Percentiles rank a stretch among this genome's conserved stretches.
These are phyloP conservation scores for Platysternon megacephalum DNA, from an alignment of 2,113 vertebrate genomes.

Conservation along the genomic window DNA sequence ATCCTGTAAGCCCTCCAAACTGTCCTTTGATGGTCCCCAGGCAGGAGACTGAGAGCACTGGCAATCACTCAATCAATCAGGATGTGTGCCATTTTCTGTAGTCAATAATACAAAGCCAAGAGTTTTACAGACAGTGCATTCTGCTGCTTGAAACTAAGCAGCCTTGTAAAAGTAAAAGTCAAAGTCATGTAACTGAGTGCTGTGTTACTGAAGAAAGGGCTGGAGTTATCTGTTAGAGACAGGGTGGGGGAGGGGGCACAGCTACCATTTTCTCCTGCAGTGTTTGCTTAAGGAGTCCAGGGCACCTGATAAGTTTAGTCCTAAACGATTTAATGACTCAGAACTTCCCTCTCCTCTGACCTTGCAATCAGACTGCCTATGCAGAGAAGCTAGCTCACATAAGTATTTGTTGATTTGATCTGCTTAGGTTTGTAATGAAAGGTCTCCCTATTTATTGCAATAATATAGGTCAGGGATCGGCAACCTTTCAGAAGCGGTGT, in stretches of 20 bases:
- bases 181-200: neutral
- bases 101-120: neutral
- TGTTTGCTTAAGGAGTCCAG: slow-evolving; percentile 28
- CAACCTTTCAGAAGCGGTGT: no score
- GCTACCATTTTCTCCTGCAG: slow-evolving; percentile 7
- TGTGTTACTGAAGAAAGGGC: neutral
- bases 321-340: slow-evolving; percentile 51
- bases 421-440: neutral
- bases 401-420: neutral
- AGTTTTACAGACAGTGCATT: slow-evolving; percentile 15
- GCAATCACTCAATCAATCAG: neutral
- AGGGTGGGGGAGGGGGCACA: neutral
- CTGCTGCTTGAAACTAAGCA: slow-evolving; percentile 24
- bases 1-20: neutral
- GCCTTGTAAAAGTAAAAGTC: slow-evolving; percentile 36
- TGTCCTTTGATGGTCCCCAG: neutral
- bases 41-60: neutral
- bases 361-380: neutral
- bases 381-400: slow-evolving; percentile 1
- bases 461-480: no score
- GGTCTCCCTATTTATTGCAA: neutral
- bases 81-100: neutral
- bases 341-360: slow-evolving; percentile 37
- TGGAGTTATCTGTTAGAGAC: neutral
- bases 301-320: slow-evolving; percentile 10